Percentiles rank a stretch among this genome's conserved stretches.
Conservation (phyloP, 2,888 invertebrate species). For the Panopea generosa region DNA sequence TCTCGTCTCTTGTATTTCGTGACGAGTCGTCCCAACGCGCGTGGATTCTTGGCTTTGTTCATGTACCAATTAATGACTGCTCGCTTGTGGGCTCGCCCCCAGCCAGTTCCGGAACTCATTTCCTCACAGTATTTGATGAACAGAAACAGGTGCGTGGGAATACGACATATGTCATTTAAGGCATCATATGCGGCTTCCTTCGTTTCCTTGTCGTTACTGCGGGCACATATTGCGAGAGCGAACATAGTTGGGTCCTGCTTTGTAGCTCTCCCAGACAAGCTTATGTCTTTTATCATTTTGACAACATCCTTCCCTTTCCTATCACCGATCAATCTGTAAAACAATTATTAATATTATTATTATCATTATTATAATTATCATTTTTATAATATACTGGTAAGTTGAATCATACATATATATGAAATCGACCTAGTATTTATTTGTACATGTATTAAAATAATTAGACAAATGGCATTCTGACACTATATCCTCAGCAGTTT, state of each 20-base stretch:
- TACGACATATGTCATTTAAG: slow-evolving; percentile 87
- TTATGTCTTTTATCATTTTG: slow-evolving; percentile 78
- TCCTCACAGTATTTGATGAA: slow-evolving; percentile 88
- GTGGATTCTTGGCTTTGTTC: slow-evolving; percentile 34
- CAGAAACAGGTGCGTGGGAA: slow-evolving; percentile 89
- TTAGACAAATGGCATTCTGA: too few species aligned
- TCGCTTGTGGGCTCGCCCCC: slow-evolving; percentile 89
- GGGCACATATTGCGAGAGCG: slow-evolving; percentile 88
- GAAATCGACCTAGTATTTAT: too few species aligned
- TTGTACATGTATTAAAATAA: too few species aligned
- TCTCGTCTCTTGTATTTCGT: slow-evolving; percentile 88
- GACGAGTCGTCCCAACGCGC: slow-evolving; percentile 88
- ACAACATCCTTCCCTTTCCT: slow-evolving; percentile 82
- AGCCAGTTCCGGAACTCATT: slow-evolving; percentile 86
- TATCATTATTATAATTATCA: too few species aligned
- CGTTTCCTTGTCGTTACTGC: slow-evolving; percentile 84
- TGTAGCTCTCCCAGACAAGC: slow-evolving; percentile 84
- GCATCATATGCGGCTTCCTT: slow-evolving; percentile 87
- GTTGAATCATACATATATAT: too few species aligned
- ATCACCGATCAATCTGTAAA: slow-evolving; percentile 76
- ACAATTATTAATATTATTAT: too few species aligned
- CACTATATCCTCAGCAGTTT: too few species aligned
- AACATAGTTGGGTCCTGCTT: slow-evolving; percentile 86
- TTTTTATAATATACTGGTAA: too few species aligned
- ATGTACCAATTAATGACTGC: slow-evolving; percentile 89